phyloP scores from a whole-genome alignment of 2,797 vertebrate genomes.

The Columba guinea region DNA sequence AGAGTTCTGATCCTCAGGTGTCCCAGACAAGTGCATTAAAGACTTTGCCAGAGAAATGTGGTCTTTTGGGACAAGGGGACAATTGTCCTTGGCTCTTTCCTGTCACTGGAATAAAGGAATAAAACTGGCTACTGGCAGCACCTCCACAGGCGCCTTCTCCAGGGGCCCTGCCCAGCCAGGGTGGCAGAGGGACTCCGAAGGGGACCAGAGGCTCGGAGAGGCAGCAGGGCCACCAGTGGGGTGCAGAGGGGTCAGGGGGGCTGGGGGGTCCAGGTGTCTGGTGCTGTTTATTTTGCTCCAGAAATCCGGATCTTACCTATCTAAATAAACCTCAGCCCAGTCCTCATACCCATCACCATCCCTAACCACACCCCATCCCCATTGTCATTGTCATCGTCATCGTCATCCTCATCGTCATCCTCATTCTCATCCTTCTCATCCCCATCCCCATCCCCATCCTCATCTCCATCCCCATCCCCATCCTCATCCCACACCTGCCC shows the following conservation, averaged over 20 bases:
- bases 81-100: neutral
- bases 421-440: neutral
- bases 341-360: neutral
- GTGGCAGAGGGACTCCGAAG: neutral
- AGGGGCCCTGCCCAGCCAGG: fast-evolving
- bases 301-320: constrained; percentile 10
- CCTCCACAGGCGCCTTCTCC: neutral
- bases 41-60: neutral
- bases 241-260: neutral
- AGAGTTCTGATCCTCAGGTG: neutral
- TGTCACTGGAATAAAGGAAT: neutral
- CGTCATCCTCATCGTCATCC: too few relatives aligned
- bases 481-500: fast-evolving
- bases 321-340: neutral
- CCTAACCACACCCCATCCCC: neutral
- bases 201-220: neutral
- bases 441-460: too few relatives aligned
- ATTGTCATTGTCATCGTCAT: neutral
- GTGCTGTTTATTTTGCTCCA: neutral
- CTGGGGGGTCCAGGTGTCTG: neutral
- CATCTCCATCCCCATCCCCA: neutral
- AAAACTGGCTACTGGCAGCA: neutral
- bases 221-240: fast-evolving
- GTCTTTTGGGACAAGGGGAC: neutral
- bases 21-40: neutral